Conservation (phyloP, 2,888 invertebrate genomes). For the Tenthredo distinguenda region DNA sequence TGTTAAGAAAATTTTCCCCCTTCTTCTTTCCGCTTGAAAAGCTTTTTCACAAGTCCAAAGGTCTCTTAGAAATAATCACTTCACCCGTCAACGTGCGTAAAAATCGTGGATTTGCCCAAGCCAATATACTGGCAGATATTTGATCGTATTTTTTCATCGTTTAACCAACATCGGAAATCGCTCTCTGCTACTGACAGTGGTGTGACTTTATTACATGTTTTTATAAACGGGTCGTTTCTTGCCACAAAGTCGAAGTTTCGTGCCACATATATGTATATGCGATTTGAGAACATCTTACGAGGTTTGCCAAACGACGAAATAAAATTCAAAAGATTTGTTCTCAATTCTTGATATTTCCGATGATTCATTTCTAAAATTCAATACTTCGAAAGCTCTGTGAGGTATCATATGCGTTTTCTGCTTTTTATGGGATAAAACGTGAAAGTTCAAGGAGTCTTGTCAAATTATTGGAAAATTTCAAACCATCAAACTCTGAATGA, state of each 20-base stretch:
- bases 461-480: no score
- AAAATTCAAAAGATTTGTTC: background rate
- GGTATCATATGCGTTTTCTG: background rate
- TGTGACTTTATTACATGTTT: background rate
- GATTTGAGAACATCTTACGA: background rate
- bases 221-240: background rate
- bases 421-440: no score
- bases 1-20: no score
- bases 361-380: background rate
- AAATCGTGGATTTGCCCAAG: background rate
- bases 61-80: background rate
- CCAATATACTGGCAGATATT: background rate
- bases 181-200: background rate
- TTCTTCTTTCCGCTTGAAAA: background rate
- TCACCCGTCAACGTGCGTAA: background rate
- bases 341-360: background rate
- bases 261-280: background rate
- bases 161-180: background rate
- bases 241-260: background rate
- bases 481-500: no score
- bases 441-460: no score
- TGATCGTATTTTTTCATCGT: background rate
- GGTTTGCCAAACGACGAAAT: no score
- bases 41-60: background rate
- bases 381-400: background rate